Evolutionary conservation across 30 jellyfish, hydroid and myxozoan species (phyloP).

Genomic region (Hydractinia echinata): DNA sequence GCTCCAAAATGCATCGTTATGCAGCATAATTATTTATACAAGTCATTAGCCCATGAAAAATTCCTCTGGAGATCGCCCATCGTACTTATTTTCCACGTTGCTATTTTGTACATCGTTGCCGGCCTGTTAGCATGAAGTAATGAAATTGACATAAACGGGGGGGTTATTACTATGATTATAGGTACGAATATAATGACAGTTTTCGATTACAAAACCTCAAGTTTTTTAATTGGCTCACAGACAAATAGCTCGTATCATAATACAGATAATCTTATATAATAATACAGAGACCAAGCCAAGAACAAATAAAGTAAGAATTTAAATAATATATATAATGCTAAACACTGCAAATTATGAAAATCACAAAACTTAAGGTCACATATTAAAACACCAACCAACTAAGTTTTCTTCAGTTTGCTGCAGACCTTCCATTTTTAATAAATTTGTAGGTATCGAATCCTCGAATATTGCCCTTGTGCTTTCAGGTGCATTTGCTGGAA

Average conservation of each 20-base stretch:
- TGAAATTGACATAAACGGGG: background rate
- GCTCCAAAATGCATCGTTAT: no score
- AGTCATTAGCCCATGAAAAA: no score
- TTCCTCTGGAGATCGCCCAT: no score
- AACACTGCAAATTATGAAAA: background rate
- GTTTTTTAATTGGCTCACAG: background rate
- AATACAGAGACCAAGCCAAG: no score
- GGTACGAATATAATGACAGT: background rate
- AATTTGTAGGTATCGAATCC: constrained; percentile 16
- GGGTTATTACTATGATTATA: background rate
- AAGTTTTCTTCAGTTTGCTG: constrained; percentile 18
- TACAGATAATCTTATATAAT: no score
- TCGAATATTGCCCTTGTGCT: constrained; percentile 3
- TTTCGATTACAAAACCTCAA: background rate
- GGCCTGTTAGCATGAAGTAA: no score
- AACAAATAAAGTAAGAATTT: background rate
- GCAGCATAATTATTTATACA: no score
- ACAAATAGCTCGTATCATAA: no score
- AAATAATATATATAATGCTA: background rate
- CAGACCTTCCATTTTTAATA: constrained; percentile 18
- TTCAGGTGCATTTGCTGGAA: background rate
- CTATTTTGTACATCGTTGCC: no score
- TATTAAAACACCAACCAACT: constrained; percentile 11
- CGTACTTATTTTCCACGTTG: no score
- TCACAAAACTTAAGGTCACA: background rate